phyloP scores from a whole-genome alignment of 2,113 vertebrate species.

The Thymallus thymallus region DNA sequence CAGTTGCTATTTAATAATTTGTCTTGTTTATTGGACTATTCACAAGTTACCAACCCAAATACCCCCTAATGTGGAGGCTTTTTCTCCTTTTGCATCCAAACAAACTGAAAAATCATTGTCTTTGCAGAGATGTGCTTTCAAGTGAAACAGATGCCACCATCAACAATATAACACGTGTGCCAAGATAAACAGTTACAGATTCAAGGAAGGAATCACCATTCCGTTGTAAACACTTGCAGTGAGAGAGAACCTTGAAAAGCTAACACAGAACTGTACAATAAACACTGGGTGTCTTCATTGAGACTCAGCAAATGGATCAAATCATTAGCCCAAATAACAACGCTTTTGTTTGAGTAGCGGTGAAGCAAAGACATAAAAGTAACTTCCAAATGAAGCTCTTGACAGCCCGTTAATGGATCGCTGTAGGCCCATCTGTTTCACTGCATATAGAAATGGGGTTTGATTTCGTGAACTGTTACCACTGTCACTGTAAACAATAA shows the following conservation, averaged over 20 bases:
- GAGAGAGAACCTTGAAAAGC: slow-evolving; percentile 36
- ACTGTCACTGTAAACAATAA: slow-evolving; percentile 89
- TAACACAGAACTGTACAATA: slow-evolving; percentile 47
- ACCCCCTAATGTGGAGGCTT: slow-evolving; percentile 48
- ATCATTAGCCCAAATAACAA: slow-evolving; percentile 67
- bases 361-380: slow-evolving; percentile 75
- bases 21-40: slow-evolving; percentile 44
- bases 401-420: slow-evolving; percentile 84
- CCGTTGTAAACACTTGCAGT: slow-evolving; percentile 60
- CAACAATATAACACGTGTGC: slow-evolving; percentile 66
- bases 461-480: slow-evolving; percentile 83
- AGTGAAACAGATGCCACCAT: slow-evolving; percentile 29
- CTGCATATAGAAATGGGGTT: slow-evolving; percentile 78
- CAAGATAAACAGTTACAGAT: slow-evolving; percentile 45
- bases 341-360: slow-evolving; percentile 62
- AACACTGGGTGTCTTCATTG: slow-evolving; percentile 67
- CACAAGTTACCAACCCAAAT: slow-evolving; percentile 29
- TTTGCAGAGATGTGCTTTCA: slow-evolving; percentile 48
- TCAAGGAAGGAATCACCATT: slow-evolving; percentile 43
- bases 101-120: slow-evolving; percentile 57
- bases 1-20: slow-evolving; percentile 57
- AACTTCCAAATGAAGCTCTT: slow-evolving; percentile 79
- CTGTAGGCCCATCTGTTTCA: slow-evolving; percentile 83
- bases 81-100: slow-evolving; percentile 31
- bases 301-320: slow-evolving; percentile 68